Percentiles rank a stretch among this genome's conserved stretches.
phyloP scores from a whole-genome alignment of 1,140 invertebrate genomes.

The Zaprionus ornatus region DNA sequence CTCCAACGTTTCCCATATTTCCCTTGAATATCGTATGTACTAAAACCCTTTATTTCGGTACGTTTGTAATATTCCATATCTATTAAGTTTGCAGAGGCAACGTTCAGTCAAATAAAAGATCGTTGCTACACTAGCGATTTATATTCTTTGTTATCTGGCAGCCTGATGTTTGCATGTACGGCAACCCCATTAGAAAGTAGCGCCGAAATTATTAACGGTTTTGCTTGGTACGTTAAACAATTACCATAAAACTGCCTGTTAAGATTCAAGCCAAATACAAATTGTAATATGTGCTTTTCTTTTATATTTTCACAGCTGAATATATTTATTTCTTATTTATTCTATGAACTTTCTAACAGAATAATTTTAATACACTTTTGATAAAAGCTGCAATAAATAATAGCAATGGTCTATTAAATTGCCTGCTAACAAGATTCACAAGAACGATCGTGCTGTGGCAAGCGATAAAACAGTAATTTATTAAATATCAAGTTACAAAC shows the following conservation, averaged over 20 bases:
- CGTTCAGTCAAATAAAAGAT: background rate
- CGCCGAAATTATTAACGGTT: background rate
- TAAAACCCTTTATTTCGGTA: constrained; percentile 8
- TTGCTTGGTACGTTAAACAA: too few species aligned
- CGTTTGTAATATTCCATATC: background rate
- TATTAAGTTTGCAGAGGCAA: background rate
- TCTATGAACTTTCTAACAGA: background rate
- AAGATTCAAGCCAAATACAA: too few species aligned
- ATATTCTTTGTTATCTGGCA: background rate
- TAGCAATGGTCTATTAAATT: constrained; percentile 8
- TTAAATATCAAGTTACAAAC: constrained; percentile 74
- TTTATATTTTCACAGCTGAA: background rate
- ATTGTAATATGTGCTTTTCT: background rate
- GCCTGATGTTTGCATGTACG: background rate
- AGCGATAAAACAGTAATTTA: constrained; percentile 49
- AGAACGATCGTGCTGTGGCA: constrained; percentile 40
- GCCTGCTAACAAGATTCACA: constrained; percentile 64
- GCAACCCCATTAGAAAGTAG: constrained; percentile 5
- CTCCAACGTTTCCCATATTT: background rate
- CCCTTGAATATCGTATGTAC: constrained; percentile 28
- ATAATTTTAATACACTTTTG: background rate
- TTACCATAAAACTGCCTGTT: background rate
- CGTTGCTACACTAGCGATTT: background rate
- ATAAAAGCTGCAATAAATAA: background rate
- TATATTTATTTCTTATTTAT: too few species aligned